These are phyloP conservation scores for Elephantulus edwardii DNA, from an alignment of 2,113 vertebrate genomes.

Conservation along the genomic window DNA sequence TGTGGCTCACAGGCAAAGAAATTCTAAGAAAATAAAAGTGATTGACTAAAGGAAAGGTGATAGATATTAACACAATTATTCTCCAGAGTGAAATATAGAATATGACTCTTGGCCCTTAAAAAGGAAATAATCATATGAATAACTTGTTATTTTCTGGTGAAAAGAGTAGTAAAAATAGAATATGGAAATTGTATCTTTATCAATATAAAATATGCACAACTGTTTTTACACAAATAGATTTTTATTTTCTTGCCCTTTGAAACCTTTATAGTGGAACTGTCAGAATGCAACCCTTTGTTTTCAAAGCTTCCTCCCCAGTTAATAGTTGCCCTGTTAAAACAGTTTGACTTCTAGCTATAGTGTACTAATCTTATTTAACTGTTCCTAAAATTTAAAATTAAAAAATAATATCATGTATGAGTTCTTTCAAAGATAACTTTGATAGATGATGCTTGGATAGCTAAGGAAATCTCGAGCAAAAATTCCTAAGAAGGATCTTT, in stretches of 20 bases:
- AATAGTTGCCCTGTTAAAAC: background rate
- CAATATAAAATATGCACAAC: too few relatives aligned
- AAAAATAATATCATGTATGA: conserved; percentile 9
- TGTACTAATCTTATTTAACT: background rate
- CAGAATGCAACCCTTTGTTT: background rate
- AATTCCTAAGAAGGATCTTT: background rate
- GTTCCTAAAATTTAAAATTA: background rate
- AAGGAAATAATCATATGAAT: background rate
- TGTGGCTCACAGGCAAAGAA: background rate
- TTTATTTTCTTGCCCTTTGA: background rate
- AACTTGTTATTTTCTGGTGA: background rate
- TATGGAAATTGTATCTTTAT: background rate
- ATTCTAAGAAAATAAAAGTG: background rate
- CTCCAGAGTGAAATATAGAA: background rate
- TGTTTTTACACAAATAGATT: background rate
- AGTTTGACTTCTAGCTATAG: background rate
- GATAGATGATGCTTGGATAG: background rate
- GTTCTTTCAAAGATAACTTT: background rate
- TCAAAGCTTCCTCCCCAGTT: background rate
- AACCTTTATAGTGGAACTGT: background rate
- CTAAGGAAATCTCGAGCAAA: background rate
- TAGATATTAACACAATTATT: background rate
- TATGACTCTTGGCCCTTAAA: background rate
- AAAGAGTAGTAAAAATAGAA: background rate
- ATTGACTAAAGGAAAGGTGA: background rate